A percentile compares a stretch with the other conserved stretches of the same genome.
Conservation (phyloP, 2,113 vertebrate species). For the human (Homo sapiens) region DNA sequence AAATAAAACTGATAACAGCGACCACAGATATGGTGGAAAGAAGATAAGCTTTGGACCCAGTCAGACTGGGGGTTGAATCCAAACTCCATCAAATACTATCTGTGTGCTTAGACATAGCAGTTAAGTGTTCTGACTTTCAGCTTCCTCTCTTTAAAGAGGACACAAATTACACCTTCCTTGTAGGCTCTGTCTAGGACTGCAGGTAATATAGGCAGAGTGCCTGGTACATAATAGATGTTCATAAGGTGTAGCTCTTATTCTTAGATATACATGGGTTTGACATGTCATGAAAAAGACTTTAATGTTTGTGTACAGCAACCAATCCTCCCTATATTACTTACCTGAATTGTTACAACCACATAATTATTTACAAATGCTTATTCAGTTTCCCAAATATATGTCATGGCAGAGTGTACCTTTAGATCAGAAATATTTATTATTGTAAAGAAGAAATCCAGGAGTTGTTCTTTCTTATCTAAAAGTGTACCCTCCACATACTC, state of each 20-base stretch:
- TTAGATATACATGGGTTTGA: not conserved
- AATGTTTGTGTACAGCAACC: not conserved
- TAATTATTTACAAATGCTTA: not conserved
- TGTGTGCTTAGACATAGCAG: not conserved
- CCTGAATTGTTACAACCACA: not conserved
- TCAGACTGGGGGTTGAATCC: not conserved
- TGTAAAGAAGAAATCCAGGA: not conserved
- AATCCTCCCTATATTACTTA: not conserved
- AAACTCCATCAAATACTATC: not conserved
- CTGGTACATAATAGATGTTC: not conserved
- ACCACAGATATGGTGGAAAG: not conserved
- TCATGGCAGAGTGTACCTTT: not conserved
- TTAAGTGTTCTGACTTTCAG: not conserved
- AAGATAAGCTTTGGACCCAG: not conserved
- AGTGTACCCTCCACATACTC: not conserved
- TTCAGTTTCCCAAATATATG: not conserved
- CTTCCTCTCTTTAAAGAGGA: not conserved
- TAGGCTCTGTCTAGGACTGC: not conserved
- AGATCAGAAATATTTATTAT: not conserved
- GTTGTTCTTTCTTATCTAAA: not conserved
- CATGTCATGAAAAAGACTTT: not conserved
- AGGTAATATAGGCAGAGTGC: not conserved
- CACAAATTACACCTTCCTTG: not conserved
- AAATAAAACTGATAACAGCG: constrained; percentile 8
- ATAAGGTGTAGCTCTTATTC: not conserved